phyloP scores from a whole-genome alignment of 2,113 vertebrate species.

The Malaclemys terrapin region DNA sequence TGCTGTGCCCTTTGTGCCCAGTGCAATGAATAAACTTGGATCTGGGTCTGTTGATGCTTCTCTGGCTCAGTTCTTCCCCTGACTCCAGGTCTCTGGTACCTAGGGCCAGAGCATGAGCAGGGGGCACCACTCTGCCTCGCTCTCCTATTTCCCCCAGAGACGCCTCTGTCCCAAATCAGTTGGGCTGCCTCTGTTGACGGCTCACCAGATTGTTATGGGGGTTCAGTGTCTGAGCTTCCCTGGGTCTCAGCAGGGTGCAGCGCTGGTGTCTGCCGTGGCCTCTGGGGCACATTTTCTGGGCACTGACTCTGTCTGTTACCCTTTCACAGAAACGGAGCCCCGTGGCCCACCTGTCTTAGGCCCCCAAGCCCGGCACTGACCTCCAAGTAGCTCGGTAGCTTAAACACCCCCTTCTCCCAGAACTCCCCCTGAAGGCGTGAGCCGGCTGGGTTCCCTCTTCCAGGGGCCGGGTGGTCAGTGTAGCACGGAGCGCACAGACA shows the following conservation, averaged over 20 bases:
- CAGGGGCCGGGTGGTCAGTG: too few species aligned
- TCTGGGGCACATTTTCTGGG: not conserved
- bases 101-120: too few species aligned
- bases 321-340: too few species aligned
- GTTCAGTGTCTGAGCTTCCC: not conserved
- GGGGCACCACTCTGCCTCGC: not conserved
- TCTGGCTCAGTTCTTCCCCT: not conserved
- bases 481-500: not conserved
- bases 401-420: too few species aligned
- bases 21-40: not conserved
- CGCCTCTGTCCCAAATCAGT: not conserved
- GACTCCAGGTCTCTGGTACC: too few species aligned
- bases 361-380: too few species aligned
- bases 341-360: too few species aligned
- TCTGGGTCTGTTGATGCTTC: not conserved
- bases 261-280: not conserved
- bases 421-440: too few species aligned
- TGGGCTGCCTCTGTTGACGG: not conserved
- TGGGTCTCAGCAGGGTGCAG: not conserved
- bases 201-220: rapidly evolving
- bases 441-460: too few species aligned
- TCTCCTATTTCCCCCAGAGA: not conserved
- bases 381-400: too few species aligned
- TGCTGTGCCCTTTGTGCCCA: not conserved
- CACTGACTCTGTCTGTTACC: not conserved